phyloP scores from a whole-genome alignment of 2,888 invertebrate species.

The Drosophila tripunctata region DNA sequence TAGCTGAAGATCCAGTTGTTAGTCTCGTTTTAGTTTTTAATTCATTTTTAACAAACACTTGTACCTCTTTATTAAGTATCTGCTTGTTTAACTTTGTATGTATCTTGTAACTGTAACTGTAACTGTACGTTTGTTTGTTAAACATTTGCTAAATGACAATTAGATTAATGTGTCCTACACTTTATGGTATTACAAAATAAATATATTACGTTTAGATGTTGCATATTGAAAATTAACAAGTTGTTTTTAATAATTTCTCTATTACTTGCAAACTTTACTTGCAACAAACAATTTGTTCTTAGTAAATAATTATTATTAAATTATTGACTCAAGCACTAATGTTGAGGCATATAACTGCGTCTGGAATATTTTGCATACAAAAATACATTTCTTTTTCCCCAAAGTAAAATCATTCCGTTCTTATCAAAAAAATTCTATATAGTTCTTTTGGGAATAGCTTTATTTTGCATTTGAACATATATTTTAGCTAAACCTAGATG shows the following conservation, averaged over 20 bases:
- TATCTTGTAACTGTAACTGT: slow-evolving; percentile 34
- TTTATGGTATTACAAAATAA: slow-evolving; percentile 68
- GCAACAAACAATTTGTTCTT: too few species aligned
- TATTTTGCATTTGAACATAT: too few species aligned
- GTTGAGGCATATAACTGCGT: too few species aligned
- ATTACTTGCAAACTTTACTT: not conserved
- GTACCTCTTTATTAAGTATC: slow-evolving; percentile 55
- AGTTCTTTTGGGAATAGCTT: too few species aligned
- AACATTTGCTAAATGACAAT: slow-evolving; percentile 75
- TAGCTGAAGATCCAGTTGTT: slow-evolving; percentile 54
- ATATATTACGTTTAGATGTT: slow-evolving; percentile 69
- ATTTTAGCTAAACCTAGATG: too few species aligned
- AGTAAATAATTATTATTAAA: too few species aligned
- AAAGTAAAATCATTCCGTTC: too few species aligned
- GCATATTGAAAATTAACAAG: slow-evolving; percentile 41
- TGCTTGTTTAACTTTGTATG: slow-evolving; percentile 30
- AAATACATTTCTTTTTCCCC: too few species aligned
- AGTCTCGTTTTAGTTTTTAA: slow-evolving; percentile 66
- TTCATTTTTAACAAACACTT: slow-evolving; percentile 50
- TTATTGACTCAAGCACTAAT: too few species aligned
- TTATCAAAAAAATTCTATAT: too few species aligned
- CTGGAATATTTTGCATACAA: too few species aligned
- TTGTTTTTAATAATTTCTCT: not conserved
- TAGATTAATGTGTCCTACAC: slow-evolving; percentile 66
- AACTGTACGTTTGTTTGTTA: slow-evolving; percentile 50